Evolutionary conservation across 2,888 invertebrate genomes (phyloP).

Genomic region (Oscheius sp.): DNA sequence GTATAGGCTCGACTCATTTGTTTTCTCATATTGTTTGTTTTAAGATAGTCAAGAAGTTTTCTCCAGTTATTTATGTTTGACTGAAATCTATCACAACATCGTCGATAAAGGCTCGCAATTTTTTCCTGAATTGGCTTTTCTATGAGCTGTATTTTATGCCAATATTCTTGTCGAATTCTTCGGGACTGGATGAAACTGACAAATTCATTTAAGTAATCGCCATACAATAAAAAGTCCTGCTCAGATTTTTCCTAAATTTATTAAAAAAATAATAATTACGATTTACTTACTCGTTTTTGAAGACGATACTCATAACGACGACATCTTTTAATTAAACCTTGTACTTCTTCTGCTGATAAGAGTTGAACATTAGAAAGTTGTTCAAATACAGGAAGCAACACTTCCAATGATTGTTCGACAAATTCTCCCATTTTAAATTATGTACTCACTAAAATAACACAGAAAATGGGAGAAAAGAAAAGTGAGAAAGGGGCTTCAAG

Average conservation of each 20-base stretch:
- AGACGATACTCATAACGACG: conserved; percentile 33
- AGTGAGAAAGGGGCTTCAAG: too few relatives aligned
- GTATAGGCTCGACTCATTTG: conserved; percentile 27
- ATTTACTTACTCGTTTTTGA: conserved; percentile 36
- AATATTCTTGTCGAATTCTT: conserved; percentile 74
- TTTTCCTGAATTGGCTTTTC: conserved; percentile 80
- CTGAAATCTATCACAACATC: conserved; percentile 78
- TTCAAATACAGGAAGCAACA: conserved; percentile 83
- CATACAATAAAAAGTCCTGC: conserved; percentile 76
- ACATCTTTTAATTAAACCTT: conserved; percentile 73
- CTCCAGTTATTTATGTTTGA: conserved; percentile 53
- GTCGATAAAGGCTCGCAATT: conserved; percentile 81
- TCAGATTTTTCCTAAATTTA: conserved; percentile 57
- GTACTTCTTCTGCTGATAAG: conserved; percentile 78
- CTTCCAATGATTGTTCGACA: conserved; percentile 82
- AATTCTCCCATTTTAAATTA: conserved; percentile 80
- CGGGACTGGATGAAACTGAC: conserved; percentile 78
- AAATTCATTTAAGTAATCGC: conserved; percentile 79
- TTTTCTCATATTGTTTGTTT: neutral
- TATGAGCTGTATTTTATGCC: conserved; percentile 78
- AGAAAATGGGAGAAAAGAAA: neutral
- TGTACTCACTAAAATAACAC: neutral
- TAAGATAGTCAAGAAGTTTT: conserved; percentile 10
- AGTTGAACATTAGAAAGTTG: conserved; percentile 81
- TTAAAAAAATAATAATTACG: neutral